Conservation (phyloP, 2,888 invertebrate species). For the Drosophila melanosoma region DNA sequence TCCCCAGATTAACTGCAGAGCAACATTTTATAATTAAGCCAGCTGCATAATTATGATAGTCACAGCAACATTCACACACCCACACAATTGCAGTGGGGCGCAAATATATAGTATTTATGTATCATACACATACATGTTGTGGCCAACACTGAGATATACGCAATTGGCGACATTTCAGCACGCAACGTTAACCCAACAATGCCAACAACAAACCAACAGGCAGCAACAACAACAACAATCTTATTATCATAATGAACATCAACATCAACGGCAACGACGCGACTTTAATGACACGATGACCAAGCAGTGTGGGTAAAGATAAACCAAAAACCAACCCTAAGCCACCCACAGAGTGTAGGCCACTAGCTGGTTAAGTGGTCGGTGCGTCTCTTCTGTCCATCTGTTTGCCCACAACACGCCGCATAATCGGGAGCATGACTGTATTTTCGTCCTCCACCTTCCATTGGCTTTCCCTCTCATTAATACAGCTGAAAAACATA, state of each 20-base stretch:
- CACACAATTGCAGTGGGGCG: constrained; percentile 1
- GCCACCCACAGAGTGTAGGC: constrained; percentile 14
- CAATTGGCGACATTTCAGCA: constrained; percentile 78
- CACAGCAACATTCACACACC: constrained; percentile 38
- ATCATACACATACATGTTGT: constrained; percentile 9
- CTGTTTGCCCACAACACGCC: constrained; percentile 41
- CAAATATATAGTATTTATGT: background rate
- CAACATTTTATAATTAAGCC: constrained; percentile 81
- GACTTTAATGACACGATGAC: constrained; percentile 54
- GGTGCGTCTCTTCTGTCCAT: constrained; percentile 16
- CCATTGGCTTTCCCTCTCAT: constrained; percentile 36
- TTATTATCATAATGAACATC: constrained; percentile 78
- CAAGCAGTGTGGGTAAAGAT: constrained; percentile 4
- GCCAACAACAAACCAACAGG: constrained; percentile 28
- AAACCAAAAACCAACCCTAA: constrained; percentile 8
- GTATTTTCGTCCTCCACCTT: constrained; percentile 8
- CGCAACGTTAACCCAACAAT: constrained; percentile 72
- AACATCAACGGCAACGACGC: constrained; percentile 54
- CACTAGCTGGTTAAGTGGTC: constrained; percentile 54
- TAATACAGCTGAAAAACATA: constrained; percentile 54
- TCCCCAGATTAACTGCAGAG: constrained; percentile 75
- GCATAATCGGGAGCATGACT: constrained; percentile 62
- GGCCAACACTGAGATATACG: constrained; percentile 55
- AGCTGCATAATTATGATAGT: constrained; percentile 78
- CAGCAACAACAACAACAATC: constrained; percentile 42